phyloP scores from a whole-genome alignment of 2,113 vertebrate species.

The Larimichthys crocea region DNA sequence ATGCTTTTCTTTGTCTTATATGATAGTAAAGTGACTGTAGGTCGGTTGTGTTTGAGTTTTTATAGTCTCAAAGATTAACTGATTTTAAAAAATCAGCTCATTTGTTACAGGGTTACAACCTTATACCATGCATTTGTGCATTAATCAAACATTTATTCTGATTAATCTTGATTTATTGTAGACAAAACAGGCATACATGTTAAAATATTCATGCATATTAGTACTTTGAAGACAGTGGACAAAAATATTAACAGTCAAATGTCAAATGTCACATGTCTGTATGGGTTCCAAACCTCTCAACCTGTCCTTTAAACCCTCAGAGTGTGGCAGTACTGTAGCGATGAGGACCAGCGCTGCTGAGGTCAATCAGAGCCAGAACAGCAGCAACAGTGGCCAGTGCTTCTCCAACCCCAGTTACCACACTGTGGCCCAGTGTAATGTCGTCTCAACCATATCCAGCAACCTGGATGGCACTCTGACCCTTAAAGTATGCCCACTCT shows the following conservation, averaged over 20 bases:
- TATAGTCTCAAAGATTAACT: no score
- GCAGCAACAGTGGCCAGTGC: slow-evolving; percentile 86
- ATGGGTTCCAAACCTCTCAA: slow-evolving; percentile 4
- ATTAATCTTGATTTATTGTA: not conserved
- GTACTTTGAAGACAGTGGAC: not conserved
- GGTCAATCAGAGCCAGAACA: slow-evolving; percentile 65
- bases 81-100: no score
- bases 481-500: slow-evolving; percentile 86
- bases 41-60: not conserved
- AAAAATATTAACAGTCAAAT: not conserved
- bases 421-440: slow-evolving; percentile 90
- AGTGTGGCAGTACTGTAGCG: slow-evolving; percentile 79
- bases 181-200: not conserved
- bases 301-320: slow-evolving; percentile 61
- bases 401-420: slow-evolving; percentile 97
- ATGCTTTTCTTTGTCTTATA: no score
- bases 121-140: not conserved
- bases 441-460: slow-evolving; percentile 89
- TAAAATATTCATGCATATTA: not conserved
- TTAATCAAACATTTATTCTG: not conserved
- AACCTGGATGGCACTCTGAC: slow-evolving; percentile 91
- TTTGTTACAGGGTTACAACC: no score
- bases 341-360: slow-evolving; percentile 76
- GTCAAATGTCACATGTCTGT: no score
- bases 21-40: not conserved